These are phyloP conservation scores for Aphelocoma coerulescens DNA, from an alignment of 2,113 vertebrate species.

Conservation along the genomic window DNA sequence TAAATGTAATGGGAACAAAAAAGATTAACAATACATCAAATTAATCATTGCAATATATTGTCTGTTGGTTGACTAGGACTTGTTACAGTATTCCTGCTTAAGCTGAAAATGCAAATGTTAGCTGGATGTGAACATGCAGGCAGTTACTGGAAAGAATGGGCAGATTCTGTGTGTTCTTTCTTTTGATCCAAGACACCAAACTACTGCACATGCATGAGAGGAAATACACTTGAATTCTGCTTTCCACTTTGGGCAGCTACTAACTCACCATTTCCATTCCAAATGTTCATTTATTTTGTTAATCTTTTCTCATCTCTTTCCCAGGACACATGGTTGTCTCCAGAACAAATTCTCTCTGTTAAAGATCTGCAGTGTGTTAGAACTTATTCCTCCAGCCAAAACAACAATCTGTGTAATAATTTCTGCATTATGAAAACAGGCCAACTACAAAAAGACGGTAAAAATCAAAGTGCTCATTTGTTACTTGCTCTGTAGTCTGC, in stretches of 20 bases:
- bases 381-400: conserved; percentile 35
- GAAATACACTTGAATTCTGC: conserved; percentile 56
- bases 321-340: conserved; percentile 23
- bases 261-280: conserved; percentile 51
- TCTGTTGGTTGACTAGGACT: neutral
- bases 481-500: neutral
- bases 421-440: conserved; percentile 7
- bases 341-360: conserved; percentile 11
- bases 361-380: conserved; percentile 6
- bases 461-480: neutral
- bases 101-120: neutral
- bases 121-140: neutral
- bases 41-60: neutral
- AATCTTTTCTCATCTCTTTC: conserved; percentile 74
- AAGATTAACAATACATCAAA: neutral
- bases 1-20: conserved; percentile 25
- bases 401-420: neutral
- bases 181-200: neutral
- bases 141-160: neutral
- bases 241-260: conserved; percentile 67
- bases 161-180: neutral
- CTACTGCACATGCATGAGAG: neutral
- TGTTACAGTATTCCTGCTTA: neutral
- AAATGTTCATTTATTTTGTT: conserved; percentile 71
- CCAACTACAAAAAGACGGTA: neutral